Conservation (phyloP, 1,140 invertebrate species). For the Apis cerana region DNA sequence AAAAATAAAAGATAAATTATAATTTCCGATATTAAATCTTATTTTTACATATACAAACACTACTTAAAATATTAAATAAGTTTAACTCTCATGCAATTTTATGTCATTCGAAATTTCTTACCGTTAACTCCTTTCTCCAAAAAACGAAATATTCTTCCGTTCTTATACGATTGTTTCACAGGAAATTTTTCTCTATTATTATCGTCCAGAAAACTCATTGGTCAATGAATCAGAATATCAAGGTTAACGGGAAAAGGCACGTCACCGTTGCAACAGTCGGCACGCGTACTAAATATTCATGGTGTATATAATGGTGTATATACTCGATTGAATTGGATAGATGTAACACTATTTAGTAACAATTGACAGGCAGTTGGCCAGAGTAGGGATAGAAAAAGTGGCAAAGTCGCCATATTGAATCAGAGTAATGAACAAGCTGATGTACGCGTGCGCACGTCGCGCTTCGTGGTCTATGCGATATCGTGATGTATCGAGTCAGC, state of each 20-base stretch:
- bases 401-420: constrained; percentile 31
- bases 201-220: not conserved
- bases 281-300: constrained; percentile 41
- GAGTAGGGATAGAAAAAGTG: constrained; percentile 27
- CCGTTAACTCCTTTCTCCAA: not conserved
- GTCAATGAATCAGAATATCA: not conserved
- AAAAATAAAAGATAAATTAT: not conserved
- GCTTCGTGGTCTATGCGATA: not conserved
- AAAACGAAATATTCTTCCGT: not conserved
- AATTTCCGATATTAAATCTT: not conserved
- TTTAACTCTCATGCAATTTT: not conserved
- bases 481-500: constrained; percentile 27
- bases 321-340: constrained; percentile 4
- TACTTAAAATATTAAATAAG: too few species aligned
- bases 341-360: constrained; percentile 11
- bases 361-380: not conserved
- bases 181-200: not conserved
- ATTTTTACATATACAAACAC: too few species aligned
- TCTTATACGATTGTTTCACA: not conserved
- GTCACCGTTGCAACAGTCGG: not conserved
- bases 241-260: constrained; percentile 7
- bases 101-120: not conserved
- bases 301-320: not conserved
- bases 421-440: constrained; percentile 7
- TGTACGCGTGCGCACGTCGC: constrained; percentile 28